Percentiles rank a stretch among this genome's conserved stretches.
These are phyloP conservation scores for Camptogramma bilineatum DNA, from an alignment of 2,888 invertebrate genomes.

Conservation along the genomic window DNA sequence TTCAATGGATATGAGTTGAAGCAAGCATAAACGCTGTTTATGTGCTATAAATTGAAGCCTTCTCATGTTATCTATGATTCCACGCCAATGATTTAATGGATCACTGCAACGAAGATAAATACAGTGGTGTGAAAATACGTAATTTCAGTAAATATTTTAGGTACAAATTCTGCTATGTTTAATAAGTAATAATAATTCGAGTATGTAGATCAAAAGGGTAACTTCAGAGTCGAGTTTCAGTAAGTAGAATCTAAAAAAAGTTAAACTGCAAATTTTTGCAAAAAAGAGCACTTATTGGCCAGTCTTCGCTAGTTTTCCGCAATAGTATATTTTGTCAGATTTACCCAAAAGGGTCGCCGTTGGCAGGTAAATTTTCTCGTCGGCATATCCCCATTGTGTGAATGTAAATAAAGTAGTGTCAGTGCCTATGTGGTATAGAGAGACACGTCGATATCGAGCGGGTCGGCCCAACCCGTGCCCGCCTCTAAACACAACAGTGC, in stretches of 20 bases:
- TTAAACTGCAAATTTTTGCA: slow-evolving; percentile 21
- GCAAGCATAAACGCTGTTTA: background rate
- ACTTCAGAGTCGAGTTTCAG: background rate
- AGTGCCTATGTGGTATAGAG: slow-evolving; percentile 37
- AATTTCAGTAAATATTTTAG: no score
- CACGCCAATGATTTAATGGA: slow-evolving; percentile 28
- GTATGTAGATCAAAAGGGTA: no score
- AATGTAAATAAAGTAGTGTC: slow-evolving; percentile 36
- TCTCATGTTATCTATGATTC: slow-evolving; percentile 30
- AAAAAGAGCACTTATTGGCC: slow-evolving; percentile 36
- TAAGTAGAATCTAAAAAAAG: slow-evolving; percentile 28
- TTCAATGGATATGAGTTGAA: slow-evolving; percentile 1
- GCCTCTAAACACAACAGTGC: slow-evolving; percentile 55
- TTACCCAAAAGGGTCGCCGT: slow-evolving; percentile 40
- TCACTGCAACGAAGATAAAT: slow-evolving; percentile 15
- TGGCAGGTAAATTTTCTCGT: slow-evolving; percentile 42
- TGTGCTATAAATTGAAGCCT: slow-evolving; percentile 33
- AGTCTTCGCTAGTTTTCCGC: slow-evolving; percentile 37
- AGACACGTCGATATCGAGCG: slow-evolving; percentile 52
- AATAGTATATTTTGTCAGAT: slow-evolving; percentile 43
- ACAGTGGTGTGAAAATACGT: no score
- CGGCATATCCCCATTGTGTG: slow-evolving; percentile 36
- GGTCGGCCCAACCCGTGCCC: slow-evolving; percentile 44
- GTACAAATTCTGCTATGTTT: no score
- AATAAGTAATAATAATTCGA: no score